These are phyloP conservation scores for Seira musarum DNA, from an alignment of 2,888 invertebrate genomes.

Conservation along the genomic window DNA sequence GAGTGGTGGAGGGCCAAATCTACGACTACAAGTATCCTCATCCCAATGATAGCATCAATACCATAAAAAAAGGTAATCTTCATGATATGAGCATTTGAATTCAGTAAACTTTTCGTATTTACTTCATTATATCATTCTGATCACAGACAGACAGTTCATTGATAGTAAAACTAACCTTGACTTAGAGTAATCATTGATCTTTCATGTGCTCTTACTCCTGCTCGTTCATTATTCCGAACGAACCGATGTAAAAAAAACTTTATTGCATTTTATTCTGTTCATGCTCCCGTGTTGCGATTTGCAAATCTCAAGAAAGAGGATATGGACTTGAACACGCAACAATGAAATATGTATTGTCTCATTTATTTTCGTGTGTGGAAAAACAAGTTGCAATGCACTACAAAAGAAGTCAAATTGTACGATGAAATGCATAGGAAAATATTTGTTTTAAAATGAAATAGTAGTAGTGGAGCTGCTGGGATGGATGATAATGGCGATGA, in stretches of 20 bases:
- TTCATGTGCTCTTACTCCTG: not conserved
- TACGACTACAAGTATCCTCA: too few relatives aligned
- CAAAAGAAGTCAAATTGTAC: not conserved
- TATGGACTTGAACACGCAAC: not conserved
- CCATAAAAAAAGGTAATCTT: slow-evolving; percentile 3
- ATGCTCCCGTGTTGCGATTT: not conserved
- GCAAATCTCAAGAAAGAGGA: not conserved
- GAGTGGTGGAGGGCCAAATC: too few relatives aligned
- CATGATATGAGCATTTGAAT: not conserved
- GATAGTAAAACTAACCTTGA: slow-evolving; percentile 15
- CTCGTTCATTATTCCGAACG: too few relatives aligned
- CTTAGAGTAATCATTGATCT: slow-evolving; percentile 11
- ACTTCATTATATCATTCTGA: too few relatives aligned
- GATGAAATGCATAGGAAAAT: not conserved
- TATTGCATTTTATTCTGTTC: not conserved
- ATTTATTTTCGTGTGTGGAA: not conserved
- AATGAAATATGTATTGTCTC: slow-evolving; percentile 1
- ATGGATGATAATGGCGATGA: too few relatives aligned
- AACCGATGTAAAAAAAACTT: too few relatives aligned
- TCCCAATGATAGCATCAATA: too few relatives aligned
- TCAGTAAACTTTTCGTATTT: too few relatives aligned
- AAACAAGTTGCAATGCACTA: not conserved
- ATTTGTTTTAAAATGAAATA: not conserved
- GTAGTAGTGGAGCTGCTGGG: too few relatives aligned
- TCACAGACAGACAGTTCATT: not conserved